Conservation (phyloP, 2,888 invertebrate species). For the Colostygia pectinataria region DNA sequence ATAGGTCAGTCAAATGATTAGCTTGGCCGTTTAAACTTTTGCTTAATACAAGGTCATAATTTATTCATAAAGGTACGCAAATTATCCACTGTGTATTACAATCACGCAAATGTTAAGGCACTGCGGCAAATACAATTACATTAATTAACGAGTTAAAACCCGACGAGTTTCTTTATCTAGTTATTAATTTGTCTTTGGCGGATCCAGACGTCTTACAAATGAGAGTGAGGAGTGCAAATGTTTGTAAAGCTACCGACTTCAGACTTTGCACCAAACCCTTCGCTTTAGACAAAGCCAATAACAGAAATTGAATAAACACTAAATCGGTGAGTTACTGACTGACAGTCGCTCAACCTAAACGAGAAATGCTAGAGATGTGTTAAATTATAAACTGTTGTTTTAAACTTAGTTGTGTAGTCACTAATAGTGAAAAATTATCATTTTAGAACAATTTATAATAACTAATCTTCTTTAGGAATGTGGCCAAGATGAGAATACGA, state of each 20-base stretch:
- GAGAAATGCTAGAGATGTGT: too few species aligned
- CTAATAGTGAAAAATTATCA: too few species aligned
- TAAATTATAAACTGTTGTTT: too few species aligned
- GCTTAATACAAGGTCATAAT: background rate
- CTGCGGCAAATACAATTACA: conserved; percentile 80
- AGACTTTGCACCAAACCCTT: conserved; percentile 16
- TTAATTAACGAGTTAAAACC: conserved; percentile 83
- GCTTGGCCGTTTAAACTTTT: too few species aligned
- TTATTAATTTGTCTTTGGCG: conserved; percentile 81
- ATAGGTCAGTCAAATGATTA: too few species aligned
- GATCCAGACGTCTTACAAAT: conserved; percentile 75
- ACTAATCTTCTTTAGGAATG: too few species aligned
- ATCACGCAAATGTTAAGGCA: conserved; percentile 64
- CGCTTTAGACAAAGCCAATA: conserved; percentile 11
- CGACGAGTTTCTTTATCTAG: conserved; percentile 81
- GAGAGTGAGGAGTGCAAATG: conserved; percentile 63
- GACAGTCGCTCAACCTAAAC: too few species aligned
- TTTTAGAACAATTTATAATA: too few species aligned
- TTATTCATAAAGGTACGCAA: background rate
- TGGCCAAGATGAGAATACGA: too few species aligned
- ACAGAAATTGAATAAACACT: background rate
- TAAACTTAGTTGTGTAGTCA: too few species aligned
- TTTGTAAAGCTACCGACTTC: conserved; percentile 45
- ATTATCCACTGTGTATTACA: conserved; percentile 25
- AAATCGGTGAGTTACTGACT: background rate